These are phyloP conservation scores for Eulacestoma nigropectus DNA, from an alignment of 2,113 vertebrate species.

Conservation along the genomic window DNA sequence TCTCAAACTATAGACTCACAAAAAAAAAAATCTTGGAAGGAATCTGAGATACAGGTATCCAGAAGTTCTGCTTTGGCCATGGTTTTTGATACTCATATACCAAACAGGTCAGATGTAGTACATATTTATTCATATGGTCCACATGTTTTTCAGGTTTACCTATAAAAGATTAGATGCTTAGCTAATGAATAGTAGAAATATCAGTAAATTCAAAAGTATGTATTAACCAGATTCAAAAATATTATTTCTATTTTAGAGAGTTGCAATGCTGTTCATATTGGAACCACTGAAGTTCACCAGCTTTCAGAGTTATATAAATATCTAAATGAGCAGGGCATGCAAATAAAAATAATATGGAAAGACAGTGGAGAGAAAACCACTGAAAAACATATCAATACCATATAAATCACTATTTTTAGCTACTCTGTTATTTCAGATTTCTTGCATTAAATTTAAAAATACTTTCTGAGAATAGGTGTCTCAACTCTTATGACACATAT, in stretches of 20 bases:
- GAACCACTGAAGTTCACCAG: background rate
- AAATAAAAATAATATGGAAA: background rate
- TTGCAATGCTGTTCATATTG: background rate
- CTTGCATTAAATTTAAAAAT: background rate
- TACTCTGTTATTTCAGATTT: background rate
- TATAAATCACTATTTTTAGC: background rate
- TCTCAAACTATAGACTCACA: background rate
- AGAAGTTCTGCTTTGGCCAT: background rate
- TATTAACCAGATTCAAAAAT: background rate
- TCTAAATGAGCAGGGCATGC: background rate
- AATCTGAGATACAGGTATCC: background rate
- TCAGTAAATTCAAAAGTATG: background rate
- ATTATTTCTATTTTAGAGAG: background rate
- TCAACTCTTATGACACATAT: background rate
- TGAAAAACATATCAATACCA: background rate
- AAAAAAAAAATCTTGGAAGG: background rate
- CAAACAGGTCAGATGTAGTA: background rate
- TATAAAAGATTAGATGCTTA: background rate
- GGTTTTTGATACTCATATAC: background rate
- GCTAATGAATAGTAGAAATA: background rate
- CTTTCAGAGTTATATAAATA: background rate
- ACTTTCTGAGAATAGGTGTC: background rate
- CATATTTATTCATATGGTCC: background rate
- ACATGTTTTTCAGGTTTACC: background rate
- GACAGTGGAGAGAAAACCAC: background rate